These are phyloP conservation scores for Trissolcus basalis DNA, from an alignment of 1,140 invertebrate genomes.

Conservation along the genomic window DNA sequence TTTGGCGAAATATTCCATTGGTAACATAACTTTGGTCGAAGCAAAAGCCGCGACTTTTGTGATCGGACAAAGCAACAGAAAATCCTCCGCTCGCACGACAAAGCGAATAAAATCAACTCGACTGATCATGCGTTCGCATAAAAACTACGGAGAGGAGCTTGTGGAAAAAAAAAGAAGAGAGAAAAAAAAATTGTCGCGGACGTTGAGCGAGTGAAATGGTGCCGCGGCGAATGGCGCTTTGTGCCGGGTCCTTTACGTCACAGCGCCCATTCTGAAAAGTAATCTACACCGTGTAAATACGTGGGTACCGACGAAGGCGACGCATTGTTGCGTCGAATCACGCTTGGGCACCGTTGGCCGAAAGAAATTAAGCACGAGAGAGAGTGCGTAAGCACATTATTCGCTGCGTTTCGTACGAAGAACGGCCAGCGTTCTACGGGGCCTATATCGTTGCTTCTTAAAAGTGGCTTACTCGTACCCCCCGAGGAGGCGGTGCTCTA, in stretches of 20 bases:
- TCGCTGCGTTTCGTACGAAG: conserved; percentile 70
- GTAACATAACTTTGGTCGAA: conserved; percentile 34
- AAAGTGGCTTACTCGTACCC: conserved; percentile 61
- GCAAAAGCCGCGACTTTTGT: conserved; percentile 48
- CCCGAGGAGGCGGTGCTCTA: conserved; percentile 49
- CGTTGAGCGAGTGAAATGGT: conserved; percentile 71
- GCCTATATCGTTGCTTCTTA: conserved; percentile 66
- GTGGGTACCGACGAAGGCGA: conserved; percentile 40
- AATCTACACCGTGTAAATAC: conserved; percentile 74
- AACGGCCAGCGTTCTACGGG: conserved; percentile 49
- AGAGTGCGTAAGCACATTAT: conserved; percentile 74
- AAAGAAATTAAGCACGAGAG: neutral
- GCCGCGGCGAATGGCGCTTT: conserved; percentile 74
- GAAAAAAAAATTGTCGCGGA: conserved; percentile 45
- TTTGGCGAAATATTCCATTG: conserved; percentile 20
- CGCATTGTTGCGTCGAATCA: conserved; percentile 60
- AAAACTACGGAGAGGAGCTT: conserved; percentile 6
- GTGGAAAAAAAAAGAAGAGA: conserved; percentile 3
- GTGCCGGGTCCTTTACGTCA: conserved; percentile 73
- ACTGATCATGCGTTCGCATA: conserved; percentile 33
- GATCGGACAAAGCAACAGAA: conserved; percentile 30
- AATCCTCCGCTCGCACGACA: conserved; percentile 29
- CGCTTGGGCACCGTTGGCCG: conserved; percentile 24
- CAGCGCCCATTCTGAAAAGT: conserved; percentile 75
- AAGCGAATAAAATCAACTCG: conserved; percentile 52